Conservation (phyloP, 2,113 vertebrate species). For the Sebastes schlegelii region DNA sequence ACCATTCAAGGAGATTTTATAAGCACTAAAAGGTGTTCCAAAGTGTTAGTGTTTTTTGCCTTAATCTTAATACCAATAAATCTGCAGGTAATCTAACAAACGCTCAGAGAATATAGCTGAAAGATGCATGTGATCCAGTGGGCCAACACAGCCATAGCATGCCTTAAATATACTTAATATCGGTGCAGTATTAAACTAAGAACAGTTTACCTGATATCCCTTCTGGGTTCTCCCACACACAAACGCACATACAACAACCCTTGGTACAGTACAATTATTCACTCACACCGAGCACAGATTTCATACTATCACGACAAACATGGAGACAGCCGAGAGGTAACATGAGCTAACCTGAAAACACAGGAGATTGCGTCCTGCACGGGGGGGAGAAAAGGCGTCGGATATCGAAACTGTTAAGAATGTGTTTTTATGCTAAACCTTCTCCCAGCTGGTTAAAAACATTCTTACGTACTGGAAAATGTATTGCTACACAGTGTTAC, state of each 20-base stretch:
- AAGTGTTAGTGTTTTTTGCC: conserved; percentile 60
- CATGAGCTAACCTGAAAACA: conserved; percentile 78
- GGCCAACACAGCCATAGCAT: conserved; percentile 67
- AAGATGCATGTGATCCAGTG: conserved; percentile 68
- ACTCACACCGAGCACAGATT: conserved; percentile 62
- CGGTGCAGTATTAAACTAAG: conserved; percentile 73
- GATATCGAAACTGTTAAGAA: conserved; percentile 62
- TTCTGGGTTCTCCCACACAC: conserved; percentile 61
- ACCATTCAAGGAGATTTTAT: conserved; percentile 46
- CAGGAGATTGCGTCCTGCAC: conserved; percentile 66
- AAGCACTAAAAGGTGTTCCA: conserved; percentile 57
- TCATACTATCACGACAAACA: conserved; percentile 64
- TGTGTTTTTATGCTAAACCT: conserved; percentile 55
- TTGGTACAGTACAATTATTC: conserved; percentile 57
- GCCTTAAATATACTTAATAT: conserved; percentile 72
- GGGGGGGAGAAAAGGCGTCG: conserved; percentile 57
- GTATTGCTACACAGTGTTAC: conserved; percentile 85
- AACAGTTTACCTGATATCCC: conserved; percentile 77
- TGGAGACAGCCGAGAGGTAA: conserved; percentile 72
- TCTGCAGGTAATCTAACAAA: conserved; percentile 65
- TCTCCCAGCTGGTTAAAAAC: conserved; percentile 82
- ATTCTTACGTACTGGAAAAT: conserved; percentile 83
- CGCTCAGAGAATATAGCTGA: conserved; percentile 55
- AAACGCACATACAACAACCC: conserved; percentile 55
- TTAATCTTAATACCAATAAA: conserved; percentile 42